These are phyloP conservation scores for Ptilorrhoa leucosticta DNA, from an alignment of 2,113 vertebrate species.

Conservation along the genomic window DNA sequence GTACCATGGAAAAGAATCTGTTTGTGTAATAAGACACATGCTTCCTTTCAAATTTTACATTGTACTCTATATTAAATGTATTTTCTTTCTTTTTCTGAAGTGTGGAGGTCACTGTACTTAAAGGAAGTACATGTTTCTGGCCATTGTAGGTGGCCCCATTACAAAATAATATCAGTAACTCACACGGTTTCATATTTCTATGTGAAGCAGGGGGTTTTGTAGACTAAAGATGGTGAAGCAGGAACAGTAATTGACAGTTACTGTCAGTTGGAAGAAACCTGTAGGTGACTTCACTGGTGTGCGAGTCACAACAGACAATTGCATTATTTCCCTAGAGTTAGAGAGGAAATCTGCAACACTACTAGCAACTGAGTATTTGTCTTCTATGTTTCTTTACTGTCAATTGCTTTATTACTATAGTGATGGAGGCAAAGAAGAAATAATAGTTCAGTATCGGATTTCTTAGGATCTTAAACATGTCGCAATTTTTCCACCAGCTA, in stretches of 20 bases:
- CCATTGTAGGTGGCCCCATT: not conserved
- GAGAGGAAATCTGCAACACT: not conserved
- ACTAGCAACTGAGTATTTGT: not conserved
- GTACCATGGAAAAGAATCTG: not conserved
- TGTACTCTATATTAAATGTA: not conserved
- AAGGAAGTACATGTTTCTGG: not conserved
- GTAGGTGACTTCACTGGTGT: not conserved
- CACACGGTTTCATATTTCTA: not conserved
- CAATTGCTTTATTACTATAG: not conserved
- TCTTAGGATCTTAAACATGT: not conserved
- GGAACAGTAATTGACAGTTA: not conserved
- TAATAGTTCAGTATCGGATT: not conserved
- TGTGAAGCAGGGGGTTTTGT: not conserved
- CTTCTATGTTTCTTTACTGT: not conserved
- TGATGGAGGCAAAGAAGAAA: not conserved
- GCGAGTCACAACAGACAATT: not conserved
- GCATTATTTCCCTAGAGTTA: not conserved
- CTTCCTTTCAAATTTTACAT: not conserved
- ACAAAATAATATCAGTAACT: not conserved
- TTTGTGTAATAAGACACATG: not conserved
- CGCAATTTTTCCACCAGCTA: not conserved
- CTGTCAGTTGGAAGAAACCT: not conserved
- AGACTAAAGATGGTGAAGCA: not conserved
- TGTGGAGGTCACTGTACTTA: not conserved
- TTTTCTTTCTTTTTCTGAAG: not conserved